Conservation (phyloP, 2,113 vertebrate species). For the Lathamus discolor region DNA sequence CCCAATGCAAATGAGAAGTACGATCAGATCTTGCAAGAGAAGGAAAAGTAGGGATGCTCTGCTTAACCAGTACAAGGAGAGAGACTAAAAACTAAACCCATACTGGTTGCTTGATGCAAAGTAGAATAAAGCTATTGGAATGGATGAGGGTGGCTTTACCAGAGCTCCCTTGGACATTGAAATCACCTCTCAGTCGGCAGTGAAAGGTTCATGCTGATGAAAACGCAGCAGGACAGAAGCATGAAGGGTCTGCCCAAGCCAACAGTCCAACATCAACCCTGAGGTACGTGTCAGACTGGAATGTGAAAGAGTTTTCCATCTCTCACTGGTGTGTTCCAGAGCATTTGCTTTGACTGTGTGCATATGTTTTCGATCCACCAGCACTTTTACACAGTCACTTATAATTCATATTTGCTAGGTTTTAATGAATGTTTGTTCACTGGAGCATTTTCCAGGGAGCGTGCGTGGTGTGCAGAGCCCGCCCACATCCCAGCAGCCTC, state of each 20-base stretch:
- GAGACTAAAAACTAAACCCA: not conserved
- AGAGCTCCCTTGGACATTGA: not conserved
- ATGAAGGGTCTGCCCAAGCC: not conserved
- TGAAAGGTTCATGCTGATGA: not conserved
- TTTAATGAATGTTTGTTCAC: conserved; percentile 33
- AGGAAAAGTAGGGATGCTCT: not conserved
- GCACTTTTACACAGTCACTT: not conserved
- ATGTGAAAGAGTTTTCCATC: not conserved
- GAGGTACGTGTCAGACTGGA: not conserved
- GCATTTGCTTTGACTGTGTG: not conserved
- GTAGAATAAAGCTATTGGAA: not conserved
- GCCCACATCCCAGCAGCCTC: conserved; percentile 7
- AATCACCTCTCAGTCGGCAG: not conserved
- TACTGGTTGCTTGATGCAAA: not conserved
- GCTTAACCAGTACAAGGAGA: not conserved
- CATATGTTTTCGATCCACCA: not conserved
- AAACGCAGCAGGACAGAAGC: not conserved
- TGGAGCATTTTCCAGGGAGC: not conserved
- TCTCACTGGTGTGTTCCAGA: not conserved
- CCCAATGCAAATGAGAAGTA: not conserved
- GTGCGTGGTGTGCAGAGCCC: not conserved
- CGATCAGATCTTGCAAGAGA: not conserved
- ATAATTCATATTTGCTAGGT: not conserved
- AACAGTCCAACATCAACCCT: not conserved
- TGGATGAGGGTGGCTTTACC: not conserved